These are phyloP conservation scores for Drosophila neonasuta DNA, from an alignment of 2,888 invertebrate genomes.

Conservation along the genomic window DNA sequence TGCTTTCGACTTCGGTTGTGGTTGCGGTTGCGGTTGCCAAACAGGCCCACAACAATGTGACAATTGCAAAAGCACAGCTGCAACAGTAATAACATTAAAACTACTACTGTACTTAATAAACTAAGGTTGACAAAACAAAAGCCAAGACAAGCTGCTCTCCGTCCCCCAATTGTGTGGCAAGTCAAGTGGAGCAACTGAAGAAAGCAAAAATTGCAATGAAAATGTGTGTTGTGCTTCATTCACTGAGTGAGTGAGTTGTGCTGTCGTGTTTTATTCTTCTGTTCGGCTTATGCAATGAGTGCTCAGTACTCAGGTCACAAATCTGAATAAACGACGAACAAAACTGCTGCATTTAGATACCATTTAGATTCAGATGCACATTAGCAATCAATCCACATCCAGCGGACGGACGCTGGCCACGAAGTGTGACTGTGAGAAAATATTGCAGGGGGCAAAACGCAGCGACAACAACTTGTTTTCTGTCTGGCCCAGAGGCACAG, in stretches of 20 bases:
- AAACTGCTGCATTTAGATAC: slow-evolving; percentile 38
- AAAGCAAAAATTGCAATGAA: slow-evolving; percentile 59
- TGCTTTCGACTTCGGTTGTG: slow-evolving; percentile 4
- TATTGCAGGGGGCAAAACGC: slow-evolving; percentile 31
- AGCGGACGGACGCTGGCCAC: slow-evolving; percentile 37
- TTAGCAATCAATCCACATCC: slow-evolving; percentile 71
- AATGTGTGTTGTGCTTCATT: neutral
- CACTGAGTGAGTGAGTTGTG: slow-evolving; percentile 14
- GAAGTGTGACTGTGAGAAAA: slow-evolving; percentile 59
- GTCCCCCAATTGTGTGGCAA: slow-evolving; percentile 44
- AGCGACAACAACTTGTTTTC: slow-evolving; percentile 41
- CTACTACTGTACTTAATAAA: slow-evolving; percentile 51
- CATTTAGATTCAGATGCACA: slow-evolving; percentile 62
- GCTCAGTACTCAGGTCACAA: slow-evolving; percentile 9
- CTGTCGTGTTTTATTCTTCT: slow-evolving; percentile 44
- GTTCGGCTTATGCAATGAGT: slow-evolving; percentile 42
- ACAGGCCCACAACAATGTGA: slow-evolving; percentile 65
- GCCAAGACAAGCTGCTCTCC: slow-evolving; percentile 23
- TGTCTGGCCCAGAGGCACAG: slow-evolving; percentile 33
- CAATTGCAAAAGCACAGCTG: slow-evolving; percentile 64
- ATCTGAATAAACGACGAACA: slow-evolving; percentile 39
- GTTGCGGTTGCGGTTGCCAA: slow-evolving; percentile 18
- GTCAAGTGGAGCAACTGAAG: slow-evolving; percentile 61
- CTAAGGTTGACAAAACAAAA: slow-evolving; percentile 67
- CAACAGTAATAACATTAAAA: slow-evolving; percentile 15